These are phyloP conservation scores for Hippasteria phrygiana DNA, from an alignment of 53 echinoderm and acorn worm species.

Conservation along the genomic window DNA sequence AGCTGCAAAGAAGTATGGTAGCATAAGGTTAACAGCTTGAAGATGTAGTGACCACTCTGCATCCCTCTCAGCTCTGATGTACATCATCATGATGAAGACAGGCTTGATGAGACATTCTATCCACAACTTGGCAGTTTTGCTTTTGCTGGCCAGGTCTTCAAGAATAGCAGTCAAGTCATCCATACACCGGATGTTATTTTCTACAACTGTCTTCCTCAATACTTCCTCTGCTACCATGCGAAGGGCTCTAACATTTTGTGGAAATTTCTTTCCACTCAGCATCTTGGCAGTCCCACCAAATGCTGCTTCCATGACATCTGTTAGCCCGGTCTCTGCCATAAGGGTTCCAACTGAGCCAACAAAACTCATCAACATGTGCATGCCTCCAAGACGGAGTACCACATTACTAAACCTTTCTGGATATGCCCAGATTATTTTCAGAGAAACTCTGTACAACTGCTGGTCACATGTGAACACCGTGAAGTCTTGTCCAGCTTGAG, in stretches of 20 bases:
- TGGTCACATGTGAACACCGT: conserved; percentile 65
- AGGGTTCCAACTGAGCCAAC: conserved; percentile 72
- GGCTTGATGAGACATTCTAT: conserved; percentile 63
- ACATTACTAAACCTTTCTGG: conserved; percentile 40
- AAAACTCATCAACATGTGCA: conserved; percentile 82
- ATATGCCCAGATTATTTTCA: conserved; percentile 57
- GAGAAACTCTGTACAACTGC: conserved; percentile 57
- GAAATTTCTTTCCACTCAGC: conserved; percentile 71
- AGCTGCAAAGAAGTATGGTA: conserved; percentile 74
- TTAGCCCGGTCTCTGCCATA: conserved; percentile 72
- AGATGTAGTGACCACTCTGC: conserved; percentile 75
- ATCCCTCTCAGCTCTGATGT: conserved; percentile 65
- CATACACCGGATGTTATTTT: conserved; percentile 14
- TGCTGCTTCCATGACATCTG: conserved; percentile 58
- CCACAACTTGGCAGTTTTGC: conserved; percentile 67
- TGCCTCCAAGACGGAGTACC: conserved; percentile 62
- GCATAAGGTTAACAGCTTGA: conserved; percentile 54
- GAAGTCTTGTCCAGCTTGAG: conserved; percentile 54
- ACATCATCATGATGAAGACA: conserved; percentile 59
- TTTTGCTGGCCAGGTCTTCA: conserved; percentile 47
- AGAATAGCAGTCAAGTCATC: conserved; percentile 55
- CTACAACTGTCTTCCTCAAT: conserved; percentile 29
- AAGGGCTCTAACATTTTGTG: conserved; percentile 69
- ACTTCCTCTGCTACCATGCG: conserved; percentile 68
- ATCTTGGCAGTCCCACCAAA: conserved; percentile 71